phyloP scores from a whole-genome alignment of 2,797 vertebrate species.

The Sphenodon punctatus region DNA sequence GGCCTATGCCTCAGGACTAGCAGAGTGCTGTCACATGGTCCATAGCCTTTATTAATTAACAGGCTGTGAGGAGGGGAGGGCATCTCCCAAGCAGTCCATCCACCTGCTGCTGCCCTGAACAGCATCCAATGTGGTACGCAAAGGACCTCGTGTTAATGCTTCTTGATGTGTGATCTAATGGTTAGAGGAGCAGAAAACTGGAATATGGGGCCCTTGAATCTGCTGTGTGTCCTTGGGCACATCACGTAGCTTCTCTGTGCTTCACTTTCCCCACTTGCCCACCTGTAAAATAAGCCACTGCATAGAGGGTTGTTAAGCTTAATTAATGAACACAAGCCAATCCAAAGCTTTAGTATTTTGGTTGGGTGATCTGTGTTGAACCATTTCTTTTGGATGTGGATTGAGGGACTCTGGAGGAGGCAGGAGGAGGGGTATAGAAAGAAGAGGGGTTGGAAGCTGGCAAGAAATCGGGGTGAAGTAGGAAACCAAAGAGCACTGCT shows the following conservation, averaged over 20 bases:
- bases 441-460: too few species aligned
- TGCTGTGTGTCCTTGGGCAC: accelerated
- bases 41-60: neutral
- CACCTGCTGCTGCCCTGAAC: neutral
- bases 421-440: too few species aligned
- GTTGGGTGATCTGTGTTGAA: too few species aligned
- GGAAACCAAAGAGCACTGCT: too few species aligned
- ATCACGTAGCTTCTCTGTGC: neutral
- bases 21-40: neutral
- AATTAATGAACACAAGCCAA: too few species aligned
- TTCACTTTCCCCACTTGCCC: accelerated
- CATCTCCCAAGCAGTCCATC: neutral
- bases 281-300: too few species aligned
- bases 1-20: neutral
- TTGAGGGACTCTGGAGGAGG: too few species aligned
- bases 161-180: neutral
- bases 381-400: too few species aligned
- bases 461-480: too few species aligned
- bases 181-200: accelerated
- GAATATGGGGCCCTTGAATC: neutral
- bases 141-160: neutral
- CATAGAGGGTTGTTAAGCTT: too few species aligned
- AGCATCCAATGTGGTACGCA: neutral
- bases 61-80: neutral
- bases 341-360: too few species aligned